Percentiles rank a stretch among this genome's conserved stretches.
Evolutionary conservation across 2,888 invertebrate genomes (phyloP).

Genomic region (Aradus depressus): DNA sequence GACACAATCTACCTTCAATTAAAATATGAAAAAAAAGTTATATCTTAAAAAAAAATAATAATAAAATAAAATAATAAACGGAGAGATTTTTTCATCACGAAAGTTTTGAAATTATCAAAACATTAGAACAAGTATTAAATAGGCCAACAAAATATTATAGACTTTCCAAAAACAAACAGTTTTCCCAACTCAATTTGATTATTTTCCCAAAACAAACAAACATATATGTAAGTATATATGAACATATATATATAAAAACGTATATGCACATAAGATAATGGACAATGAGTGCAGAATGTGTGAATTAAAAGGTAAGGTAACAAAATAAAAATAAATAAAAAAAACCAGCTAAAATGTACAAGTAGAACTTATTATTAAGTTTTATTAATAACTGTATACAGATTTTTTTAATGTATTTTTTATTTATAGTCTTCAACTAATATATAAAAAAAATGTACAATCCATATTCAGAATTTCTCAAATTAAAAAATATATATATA

Average conservation of each 20-base stretch:
- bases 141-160: background rate
- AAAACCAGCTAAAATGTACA: slow-evolving; percentile 7
- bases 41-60: background rate
- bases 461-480: slow-evolving; percentile 5
- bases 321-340: slow-evolving; percentile 5
- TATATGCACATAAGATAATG: too few relatives aligned
- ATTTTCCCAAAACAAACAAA: slow-evolving; percentile 1
- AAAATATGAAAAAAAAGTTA: slow-evolving; percentile 15
- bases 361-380: slow-evolving; percentile 17
- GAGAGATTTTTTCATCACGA: background rate
- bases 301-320: slow-evolving; percentile 3
- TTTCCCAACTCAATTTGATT: background rate
- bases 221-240: background rate
- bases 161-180: background rate
- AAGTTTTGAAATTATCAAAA: background rate
- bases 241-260: background rate
- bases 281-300: slow-evolving; percentile 20
- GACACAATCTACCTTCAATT: slow-evolving; percentile 6
- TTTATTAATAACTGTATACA: slow-evolving; percentile 20
- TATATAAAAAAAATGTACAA: slow-evolving; percentile 17
- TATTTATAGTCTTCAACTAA: slow-evolving; percentile 10
- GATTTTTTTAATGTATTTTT: background rate
- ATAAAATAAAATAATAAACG: background rate
- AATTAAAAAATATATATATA: slow-evolving; percentile 7
- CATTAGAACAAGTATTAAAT: background rate